Percentiles rank a stretch among this genome's conserved stretches.
phyloP scores from a whole-genome alignment of 1,140 invertebrate genomes.

The Ooceraea biroi region DNA sequence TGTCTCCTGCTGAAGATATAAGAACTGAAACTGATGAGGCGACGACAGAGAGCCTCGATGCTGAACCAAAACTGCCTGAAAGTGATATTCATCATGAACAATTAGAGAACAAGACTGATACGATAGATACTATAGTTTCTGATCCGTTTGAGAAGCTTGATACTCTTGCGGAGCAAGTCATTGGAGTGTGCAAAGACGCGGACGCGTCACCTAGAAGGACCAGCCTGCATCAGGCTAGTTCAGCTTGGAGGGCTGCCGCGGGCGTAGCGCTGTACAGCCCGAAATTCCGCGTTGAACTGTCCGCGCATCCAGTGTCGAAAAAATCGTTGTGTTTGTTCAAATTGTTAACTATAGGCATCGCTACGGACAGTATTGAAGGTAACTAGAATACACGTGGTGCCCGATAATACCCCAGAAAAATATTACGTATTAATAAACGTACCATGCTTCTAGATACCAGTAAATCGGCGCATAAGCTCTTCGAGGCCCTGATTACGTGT shows the following conservation, averaged over 20 bases:
- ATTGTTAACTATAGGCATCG: constrained; percentile 77
- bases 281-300: constrained; percentile 85
- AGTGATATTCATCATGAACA: not conserved
- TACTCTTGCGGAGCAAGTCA: not conserved
- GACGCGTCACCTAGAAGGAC: constrained; percentile 53
- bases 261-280: constrained; percentile 88
- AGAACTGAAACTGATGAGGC: not conserved
- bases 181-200: not conserved
- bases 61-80: not conserved
- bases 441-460: constrained; percentile 79
- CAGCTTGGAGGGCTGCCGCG: constrained; percentile 88
- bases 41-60: not conserved
- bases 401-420: constrained; percentile 12
- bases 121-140: not conserved
- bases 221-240: constrained; percentile 80
- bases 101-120: constrained; percentile 60
- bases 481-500: constrained; percentile 84
- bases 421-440: constrained; percentile 24
- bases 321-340: constrained; percentile 76
- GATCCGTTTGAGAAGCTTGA: constrained; percentile 13
- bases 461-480: constrained; percentile 82
- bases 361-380: constrained; percentile 81
- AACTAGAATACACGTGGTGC: constrained; percentile 30
- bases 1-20: not conserved
- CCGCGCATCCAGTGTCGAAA: constrained; percentile 74